Evolutionary conservation across 2,888 invertebrate species (phyloP), one percentile per base, ranked within the genome.

Genomic region (Nowickia ferox): DNA sequence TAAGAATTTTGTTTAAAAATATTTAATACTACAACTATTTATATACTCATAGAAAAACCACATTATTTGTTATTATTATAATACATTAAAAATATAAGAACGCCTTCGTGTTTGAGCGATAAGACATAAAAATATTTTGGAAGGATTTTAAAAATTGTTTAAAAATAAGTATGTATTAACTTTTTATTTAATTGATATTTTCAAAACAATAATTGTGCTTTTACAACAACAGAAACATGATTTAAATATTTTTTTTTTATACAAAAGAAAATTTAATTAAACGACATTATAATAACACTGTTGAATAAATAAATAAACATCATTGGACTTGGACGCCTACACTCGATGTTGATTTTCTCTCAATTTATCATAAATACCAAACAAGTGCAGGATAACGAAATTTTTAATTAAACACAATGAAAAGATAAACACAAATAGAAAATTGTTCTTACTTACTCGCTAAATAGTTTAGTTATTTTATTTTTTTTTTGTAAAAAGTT

Each of bases 151-250:
- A 38, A 63, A 63, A 9, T n/a, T 66, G 13, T 63, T 44, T 17
- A 44, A 44, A 59, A 59, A 11, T 63, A 38, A 11, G 1, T 42
- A 17, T 61, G 1, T 42, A 17, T 61, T 61, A 11, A 11, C 17
- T 61, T 68, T 68, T 57, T 30, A 9, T 68, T 57, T 30, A 9
- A 17, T 30, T 59, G 38, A 17, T 8, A 72, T 30, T 55, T 48
- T 59, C 15, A 59, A 30, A 74, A 51, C 53, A 65, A 76, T 65
- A 57, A 78, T 78, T 78, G 78, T 78, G 78, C 69, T 53, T n/a
- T 42, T 15, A 59, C 15, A 59, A 22, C 10, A 19, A 42, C 10
- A 19, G 17, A 69, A 69, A 51, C n/a, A 44, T 61, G 22, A 59
- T 65, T 55, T 63, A 53, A 15, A 30, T 42, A 40, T 30, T 3